Evolutionary conservation across 2,113 vertebrate genomes (phyloP).

Genomic region (Corvus cornix): DNA sequence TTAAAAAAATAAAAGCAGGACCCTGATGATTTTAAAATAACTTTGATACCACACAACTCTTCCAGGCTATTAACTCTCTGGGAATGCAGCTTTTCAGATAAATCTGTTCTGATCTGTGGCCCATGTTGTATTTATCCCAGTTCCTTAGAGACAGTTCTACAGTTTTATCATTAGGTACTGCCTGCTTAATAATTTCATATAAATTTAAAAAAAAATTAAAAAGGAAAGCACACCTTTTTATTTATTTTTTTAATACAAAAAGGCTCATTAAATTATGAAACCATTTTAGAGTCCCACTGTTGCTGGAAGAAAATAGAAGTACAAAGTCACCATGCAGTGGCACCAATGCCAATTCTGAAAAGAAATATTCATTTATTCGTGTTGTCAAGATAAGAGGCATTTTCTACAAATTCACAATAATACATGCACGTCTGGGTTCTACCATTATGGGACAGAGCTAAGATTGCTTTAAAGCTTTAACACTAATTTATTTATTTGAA

Average conservation of each 20-base stretch:
- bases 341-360: background rate
- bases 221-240: rapidly evolving
- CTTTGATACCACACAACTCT: background rate
- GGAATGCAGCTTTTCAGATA: background rate
- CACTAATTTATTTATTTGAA: background rate
- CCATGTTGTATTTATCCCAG: background rate
- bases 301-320: background rate
- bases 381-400: background rate
- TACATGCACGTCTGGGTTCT: background rate
- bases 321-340: background rate
- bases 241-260: background rate
- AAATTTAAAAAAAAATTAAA: background rate
- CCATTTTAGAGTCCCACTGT: background rate
- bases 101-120: background rate
- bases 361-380: background rate
- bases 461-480: background rate
- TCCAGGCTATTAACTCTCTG: background rate
- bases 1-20: background rate
- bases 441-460: background rate
- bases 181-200: background rate
- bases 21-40: background rate
- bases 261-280: background rate
- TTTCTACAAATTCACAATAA: background rate
- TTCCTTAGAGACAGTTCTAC: background rate
- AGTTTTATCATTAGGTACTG: background rate